phyloP scores from a whole-genome alignment of 2,797 vertebrate genomes.

The Halcyon smyrnensis region DNA sequence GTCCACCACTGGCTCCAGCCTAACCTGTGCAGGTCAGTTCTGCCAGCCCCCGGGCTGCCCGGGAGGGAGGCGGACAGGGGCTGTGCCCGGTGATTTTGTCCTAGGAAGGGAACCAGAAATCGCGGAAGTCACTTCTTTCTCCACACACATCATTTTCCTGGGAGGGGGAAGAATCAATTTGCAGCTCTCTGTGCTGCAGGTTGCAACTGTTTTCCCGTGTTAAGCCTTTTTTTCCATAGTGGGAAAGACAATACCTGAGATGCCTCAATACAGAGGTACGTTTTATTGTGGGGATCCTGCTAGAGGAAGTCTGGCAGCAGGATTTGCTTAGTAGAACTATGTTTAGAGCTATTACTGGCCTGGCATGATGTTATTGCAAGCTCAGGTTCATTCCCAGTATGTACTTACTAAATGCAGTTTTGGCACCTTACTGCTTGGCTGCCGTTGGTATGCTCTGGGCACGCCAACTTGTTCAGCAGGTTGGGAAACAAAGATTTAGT shows the following conservation, averaged over 20 bases:
- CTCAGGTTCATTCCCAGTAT: not conserved
- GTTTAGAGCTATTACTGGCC: not conserved
- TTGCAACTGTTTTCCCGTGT: not conserved
- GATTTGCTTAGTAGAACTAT: not conserved
- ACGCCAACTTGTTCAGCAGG: not conserved
- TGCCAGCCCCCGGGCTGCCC: not conserved
- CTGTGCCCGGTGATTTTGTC: not conserved
- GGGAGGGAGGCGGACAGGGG: not conserved
- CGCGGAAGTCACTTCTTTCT: not conserved
- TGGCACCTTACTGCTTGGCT: not conserved
- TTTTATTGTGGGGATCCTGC: not conserved
- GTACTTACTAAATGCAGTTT: not conserved
- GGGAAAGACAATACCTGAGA: not conserved
- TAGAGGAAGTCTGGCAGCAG: not conserved
- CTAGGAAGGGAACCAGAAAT: not conserved
- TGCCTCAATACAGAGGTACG: rapidly evolving
- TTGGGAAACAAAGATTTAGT: not conserved
- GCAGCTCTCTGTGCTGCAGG: not conserved
- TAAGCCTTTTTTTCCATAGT: not conserved
- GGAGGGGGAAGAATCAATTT: too few relatives aligned
- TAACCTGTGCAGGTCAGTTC: not conserved
- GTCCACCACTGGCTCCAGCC: not conserved
- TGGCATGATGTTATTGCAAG: not conserved
- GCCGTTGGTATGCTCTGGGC: not conserved
- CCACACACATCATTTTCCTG: not conserved